Conservation (phyloP, 2,888 invertebrate genomes). For the Drosophila differens region DNA sequence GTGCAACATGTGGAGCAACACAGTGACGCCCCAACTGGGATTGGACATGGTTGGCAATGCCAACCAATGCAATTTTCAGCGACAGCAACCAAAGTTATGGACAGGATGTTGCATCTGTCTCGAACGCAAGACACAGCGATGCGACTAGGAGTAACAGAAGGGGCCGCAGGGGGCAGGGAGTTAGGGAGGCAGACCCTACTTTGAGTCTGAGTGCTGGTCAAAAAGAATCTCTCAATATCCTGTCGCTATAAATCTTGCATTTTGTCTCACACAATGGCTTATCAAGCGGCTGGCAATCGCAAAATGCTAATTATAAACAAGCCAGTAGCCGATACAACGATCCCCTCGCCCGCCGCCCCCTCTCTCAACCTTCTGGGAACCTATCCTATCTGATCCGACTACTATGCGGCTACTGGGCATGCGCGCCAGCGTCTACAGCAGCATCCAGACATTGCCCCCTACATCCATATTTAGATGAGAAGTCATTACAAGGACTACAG, state of each 20-base stretch:
- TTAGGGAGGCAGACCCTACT: neutral
- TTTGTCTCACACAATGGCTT: conserved; percentile 70
- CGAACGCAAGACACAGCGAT: conserved; percentile 22
- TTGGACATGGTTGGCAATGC: conserved; percentile 38
- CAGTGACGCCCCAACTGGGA: conserved; percentile 56
- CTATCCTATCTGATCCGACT: neutral
- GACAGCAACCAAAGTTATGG: conserved; percentile 70
- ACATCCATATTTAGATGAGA: conserved; percentile 54
- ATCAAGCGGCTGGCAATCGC: conserved; percentile 75
- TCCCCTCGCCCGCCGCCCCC: neutral
- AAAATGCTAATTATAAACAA: conserved; percentile 81
- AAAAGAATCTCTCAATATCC: conserved; percentile 77
- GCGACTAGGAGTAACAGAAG: neutral
- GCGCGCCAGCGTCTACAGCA: conserved; percentile 43
- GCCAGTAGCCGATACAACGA: conserved; percentile 41
- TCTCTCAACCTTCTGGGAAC: neutral
- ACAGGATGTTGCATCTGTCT: conserved; percentile 80
- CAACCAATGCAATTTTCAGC: conserved; percentile 65
- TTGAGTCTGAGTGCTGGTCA: conserved; percentile 11
- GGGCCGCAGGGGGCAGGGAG: neutral
- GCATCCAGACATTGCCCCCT: conserved; percentile 9
- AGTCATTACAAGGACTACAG: conserved; percentile 56
- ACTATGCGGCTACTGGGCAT: conserved; percentile 70
- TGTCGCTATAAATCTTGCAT: conserved; percentile 79
- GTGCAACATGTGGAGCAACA: conserved; percentile 77